Conservation (phyloP, 2,888 invertebrate species). For the Xanthia icteritia region DNA sequence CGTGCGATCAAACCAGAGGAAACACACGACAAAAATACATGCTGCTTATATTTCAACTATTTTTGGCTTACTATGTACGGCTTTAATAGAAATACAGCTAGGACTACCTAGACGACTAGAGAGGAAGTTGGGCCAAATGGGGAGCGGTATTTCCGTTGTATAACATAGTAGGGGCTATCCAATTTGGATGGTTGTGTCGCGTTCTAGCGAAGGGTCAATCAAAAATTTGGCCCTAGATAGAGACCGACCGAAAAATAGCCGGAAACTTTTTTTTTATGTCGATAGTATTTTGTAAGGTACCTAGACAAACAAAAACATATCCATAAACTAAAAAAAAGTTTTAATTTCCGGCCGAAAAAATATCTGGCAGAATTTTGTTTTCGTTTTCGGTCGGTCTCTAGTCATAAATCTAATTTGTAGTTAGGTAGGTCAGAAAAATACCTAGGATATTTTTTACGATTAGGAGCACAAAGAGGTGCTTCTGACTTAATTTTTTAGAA, state of each 20-base stretch:
- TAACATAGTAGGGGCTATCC: not conserved
- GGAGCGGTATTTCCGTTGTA: conserved; percentile 34
- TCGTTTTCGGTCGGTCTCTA: not conserved
- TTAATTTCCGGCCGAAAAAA: not conserved
- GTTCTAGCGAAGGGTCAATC: not conserved
- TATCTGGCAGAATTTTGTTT: not conserved
- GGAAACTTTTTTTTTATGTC: too few relatives aligned
- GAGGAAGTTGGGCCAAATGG: conserved; percentile 38
- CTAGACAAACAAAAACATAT: too few relatives aligned
- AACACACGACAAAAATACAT: conserved; percentile 39
- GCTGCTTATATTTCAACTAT: conserved; percentile 28
- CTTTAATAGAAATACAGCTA: conserved; percentile 2
- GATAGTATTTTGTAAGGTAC: too few relatives aligned
- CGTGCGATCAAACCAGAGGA: conserved; percentile 32
- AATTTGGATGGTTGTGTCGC: conserved; percentile 10
- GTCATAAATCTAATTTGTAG: too few relatives aligned
- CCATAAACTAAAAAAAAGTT: too few relatives aligned
- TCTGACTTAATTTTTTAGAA: too few relatives aligned
- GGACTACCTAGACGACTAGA: not conserved
- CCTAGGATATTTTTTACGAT: too few relatives aligned
- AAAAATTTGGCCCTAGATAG: not conserved
- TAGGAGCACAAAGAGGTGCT: too few relatives aligned
- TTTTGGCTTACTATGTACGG: conserved; percentile 9
- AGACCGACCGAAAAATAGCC: too few relatives aligned
- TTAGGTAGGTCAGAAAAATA: too few relatives aligned